Conservation (phyloP, 2,797 vertebrate genomes). For the Anniella stebbinsi region DNA sequence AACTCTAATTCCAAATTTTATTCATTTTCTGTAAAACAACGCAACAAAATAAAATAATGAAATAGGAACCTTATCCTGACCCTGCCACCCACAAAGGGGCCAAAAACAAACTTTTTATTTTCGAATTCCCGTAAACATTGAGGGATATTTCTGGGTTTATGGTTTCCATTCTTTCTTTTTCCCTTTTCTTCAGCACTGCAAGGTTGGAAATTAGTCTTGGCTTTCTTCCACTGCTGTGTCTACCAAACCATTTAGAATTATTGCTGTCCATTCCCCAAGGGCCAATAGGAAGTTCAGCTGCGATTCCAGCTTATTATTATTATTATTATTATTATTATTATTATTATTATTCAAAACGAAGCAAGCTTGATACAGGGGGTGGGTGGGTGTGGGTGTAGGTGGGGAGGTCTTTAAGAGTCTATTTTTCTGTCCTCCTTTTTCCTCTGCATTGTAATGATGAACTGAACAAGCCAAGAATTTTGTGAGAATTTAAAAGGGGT, state of each 20-base stretch:
- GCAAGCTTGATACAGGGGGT: neutral
- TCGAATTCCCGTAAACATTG: constrained; percentile 60
- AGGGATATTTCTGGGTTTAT: constrained; percentile 65
- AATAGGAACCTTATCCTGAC: constrained; percentile 63
- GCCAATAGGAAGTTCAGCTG: constrained; percentile 74
- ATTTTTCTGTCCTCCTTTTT: constrained; percentile 32
- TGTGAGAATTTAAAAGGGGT: neutral
- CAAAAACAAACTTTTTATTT: constrained; percentile 59
- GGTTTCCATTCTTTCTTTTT: constrained; percentile 60
- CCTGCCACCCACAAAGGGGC: constrained; percentile 58
- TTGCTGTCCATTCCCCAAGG: constrained; percentile 67
- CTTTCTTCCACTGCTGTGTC: constrained; percentile 68
- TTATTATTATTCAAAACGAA: neutral
- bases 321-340: constrained; percentile 49
- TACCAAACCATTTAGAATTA: constrained; percentile 75
- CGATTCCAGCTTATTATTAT: constrained; percentile 42
- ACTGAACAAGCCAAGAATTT: constrained; percentile 19
- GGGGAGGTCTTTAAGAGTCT: neutral
- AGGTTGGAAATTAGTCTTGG: constrained; percentile 74
- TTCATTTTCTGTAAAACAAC: constrained; percentile 25
- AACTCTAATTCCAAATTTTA: constrained; percentile 74
- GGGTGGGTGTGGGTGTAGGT: too few relatives aligned
- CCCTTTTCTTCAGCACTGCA: constrained; percentile 58
- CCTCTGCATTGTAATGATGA: constrained; percentile 29
- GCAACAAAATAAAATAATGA: constrained; percentile 2